phyloP scores from a whole-genome alignment of 1,140 invertebrate genomes.

The Xylocopa sonorina region DNA sequence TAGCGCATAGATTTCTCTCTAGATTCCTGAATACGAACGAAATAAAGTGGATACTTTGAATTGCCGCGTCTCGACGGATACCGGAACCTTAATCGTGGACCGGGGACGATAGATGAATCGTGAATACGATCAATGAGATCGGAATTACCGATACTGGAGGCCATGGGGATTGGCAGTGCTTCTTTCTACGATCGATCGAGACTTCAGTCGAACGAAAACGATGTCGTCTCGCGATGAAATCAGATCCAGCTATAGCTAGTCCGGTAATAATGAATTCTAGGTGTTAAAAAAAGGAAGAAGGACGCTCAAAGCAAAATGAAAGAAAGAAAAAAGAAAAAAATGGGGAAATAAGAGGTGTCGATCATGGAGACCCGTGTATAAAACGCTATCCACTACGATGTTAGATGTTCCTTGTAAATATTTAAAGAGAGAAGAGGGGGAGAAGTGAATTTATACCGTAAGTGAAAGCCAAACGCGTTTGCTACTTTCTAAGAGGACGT shows the following conservation, averaged over 20 bases:
- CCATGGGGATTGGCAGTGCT: neutral
- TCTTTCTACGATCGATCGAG: conserved; percentile 46
- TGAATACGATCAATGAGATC: neutral
- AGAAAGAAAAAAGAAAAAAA: no score
- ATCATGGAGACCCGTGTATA: conserved; percentile 72
- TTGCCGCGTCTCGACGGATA: neutral
- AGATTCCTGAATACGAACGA: neutral
- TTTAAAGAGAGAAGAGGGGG: conserved; percentile 11
- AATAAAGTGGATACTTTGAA: neutral
- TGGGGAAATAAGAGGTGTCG: no score
- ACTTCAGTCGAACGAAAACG: conserved; percentile 63
- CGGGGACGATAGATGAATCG: neutral
- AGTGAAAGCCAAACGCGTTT: conserved; percentile 68
- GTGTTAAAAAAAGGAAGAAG: conserved; percentile 53
- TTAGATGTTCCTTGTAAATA: conserved; percentile 81
- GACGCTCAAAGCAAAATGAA: conserved; percentile 69
- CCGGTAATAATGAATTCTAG: conserved; percentile 64
- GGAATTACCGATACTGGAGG: neutral
- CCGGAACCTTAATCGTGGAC: neutral
- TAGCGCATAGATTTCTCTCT: neutral
- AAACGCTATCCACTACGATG: conserved; percentile 74
- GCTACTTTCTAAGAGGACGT: conserved; percentile 65
- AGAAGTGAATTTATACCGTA: conserved; percentile 71
- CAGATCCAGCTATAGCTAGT: conserved; percentile 58
- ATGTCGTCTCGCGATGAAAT: conserved; percentile 33